Evolutionary conservation across 2,888 invertebrate species (phyloP), one percentile per base, ranked within the genome.

Genomic region (Bugulina stolonifera): DNA sequence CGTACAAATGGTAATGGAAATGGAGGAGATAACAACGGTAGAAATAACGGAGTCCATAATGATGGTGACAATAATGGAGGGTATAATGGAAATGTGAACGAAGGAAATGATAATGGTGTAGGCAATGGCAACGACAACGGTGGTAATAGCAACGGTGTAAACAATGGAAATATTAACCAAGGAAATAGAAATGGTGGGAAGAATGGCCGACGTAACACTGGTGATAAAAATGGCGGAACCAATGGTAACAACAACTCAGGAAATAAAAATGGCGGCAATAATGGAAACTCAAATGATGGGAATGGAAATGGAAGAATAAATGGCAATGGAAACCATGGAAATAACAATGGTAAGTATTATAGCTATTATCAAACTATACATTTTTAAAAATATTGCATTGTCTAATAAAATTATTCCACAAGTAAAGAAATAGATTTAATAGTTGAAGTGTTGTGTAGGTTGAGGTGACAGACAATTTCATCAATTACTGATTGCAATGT

Each of bases 91-190:
- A 64, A 64, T 34, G 10, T 29, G 5, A 64, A 64, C 64, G 32
- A 64, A 34, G 64, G 64, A 64, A 34, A 54, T 54, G 23, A 57
- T 72, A 71, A 72, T 73, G 57, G 57, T 55, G 25, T 43, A 23
- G 32, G 35, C 54, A 35, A 72, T 72, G 57, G 71, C 25, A 71
- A 73, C 35, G 69, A 27, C 29, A 54, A 72, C 64, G 52, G 43
- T 25, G 69, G 64, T 52, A 27, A 72, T 71, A 22, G 71, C 43
- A 35, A 72, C 43, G 69, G 64, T 71, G 54, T 64, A 35, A 35
- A 72, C 64, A 35, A 72, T 72, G 54, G 64, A 64, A 35, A 72
- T 43, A n/a, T 71, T 69, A 54, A 72, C 64, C n/a, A 71, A 71
- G 69, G 64, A 22, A 27, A 71, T 34, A 27, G 64, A 35, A 35